phyloP scores from a whole-genome alignment of 2,888 invertebrate species.

The Fragum fragum region DNA sequence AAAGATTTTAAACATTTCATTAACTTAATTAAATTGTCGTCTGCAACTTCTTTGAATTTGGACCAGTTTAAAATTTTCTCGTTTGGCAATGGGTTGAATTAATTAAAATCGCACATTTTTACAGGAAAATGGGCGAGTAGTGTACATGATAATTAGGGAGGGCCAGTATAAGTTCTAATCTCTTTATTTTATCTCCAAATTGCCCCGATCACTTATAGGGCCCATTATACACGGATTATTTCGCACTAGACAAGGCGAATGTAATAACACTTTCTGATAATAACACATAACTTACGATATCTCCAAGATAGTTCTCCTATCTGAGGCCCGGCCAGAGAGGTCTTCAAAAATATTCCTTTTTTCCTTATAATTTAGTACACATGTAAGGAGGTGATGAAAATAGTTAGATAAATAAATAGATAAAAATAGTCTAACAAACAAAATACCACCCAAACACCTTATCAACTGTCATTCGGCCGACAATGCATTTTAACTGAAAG shows the following conservation, averaged over 20 bases:
- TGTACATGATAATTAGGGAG: not conserved
- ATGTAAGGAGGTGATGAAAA: too few species aligned
- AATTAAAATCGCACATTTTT: not conserved
- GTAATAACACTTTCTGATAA: conserved; percentile 54
- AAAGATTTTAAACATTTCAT: too few species aligned
- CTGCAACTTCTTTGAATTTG: too few species aligned
- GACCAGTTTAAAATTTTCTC: too few species aligned
- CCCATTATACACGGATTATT: conserved; percentile 63
- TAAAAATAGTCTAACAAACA: too few species aligned
- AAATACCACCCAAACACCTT: too few species aligned
- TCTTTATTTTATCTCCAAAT: conserved; percentile 54
- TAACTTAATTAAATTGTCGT: too few species aligned
- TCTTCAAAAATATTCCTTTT: not conserved
- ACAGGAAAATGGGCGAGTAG: not conserved
- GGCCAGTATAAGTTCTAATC: conserved; percentile 39
- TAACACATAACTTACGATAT: conserved; percentile 34
- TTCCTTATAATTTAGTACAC: too few species aligned
- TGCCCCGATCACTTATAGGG: conserved; percentile 67
- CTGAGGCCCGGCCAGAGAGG: conserved; percentile 18
- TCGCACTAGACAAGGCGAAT: conserved; percentile 41
- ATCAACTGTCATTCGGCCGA: too few species aligned
- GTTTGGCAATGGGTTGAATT: not conserved
- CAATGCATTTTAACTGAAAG: too few species aligned
- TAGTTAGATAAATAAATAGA: too few species aligned
- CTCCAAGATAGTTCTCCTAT: conserved; percentile 3